Conservation (phyloP, 1,140 invertebrate genomes). For the Micrasema minimum region DNA sequence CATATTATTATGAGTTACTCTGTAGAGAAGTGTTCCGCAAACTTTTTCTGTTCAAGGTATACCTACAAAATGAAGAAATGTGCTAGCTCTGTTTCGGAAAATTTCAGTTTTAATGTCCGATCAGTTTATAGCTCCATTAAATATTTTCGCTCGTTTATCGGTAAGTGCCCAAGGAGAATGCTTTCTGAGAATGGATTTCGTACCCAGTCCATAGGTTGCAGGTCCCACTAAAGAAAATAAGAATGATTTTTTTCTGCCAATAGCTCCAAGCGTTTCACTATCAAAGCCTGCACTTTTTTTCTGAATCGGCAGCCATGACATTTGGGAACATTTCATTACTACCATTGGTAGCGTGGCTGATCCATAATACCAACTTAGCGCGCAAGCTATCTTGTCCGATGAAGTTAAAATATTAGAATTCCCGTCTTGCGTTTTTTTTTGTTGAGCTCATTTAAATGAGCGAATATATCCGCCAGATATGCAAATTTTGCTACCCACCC, state of each 20-base stretch:
- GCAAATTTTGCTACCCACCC: constrained; percentile 10
- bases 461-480: constrained; percentile 18
- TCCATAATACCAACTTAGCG: constrained; percentile 14
- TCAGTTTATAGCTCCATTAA: not conserved
- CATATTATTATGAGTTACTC: too few species aligned
- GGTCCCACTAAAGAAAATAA: constrained; percentile 5
- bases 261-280: constrained; percentile 14
- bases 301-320: constrained; percentile 28
- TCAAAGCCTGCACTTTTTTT: constrained; percentile 13
- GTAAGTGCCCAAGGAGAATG: not conserved
- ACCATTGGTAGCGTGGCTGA: constrained; percentile 24
- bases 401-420: constrained; percentile 37
- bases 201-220: constrained; percentile 8
- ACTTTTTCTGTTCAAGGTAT: too few species aligned
- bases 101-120: not conserved
- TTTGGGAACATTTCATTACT: constrained; percentile 30
- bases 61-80: too few species aligned
- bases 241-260: not conserved
- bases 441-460: constrained; percentile 34
- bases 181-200: constrained; percentile 10
- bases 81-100: constrained; percentile 1
- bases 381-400: constrained; percentile 31
- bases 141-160: not conserved
- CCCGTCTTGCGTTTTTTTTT: constrained; percentile 24
- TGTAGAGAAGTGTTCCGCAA: too few species aligned